These are phyloP conservation scores for Nasonia vitripennis DNA, from an alignment of 1,140 invertebrate genomes.

Conservation along the genomic window DNA sequence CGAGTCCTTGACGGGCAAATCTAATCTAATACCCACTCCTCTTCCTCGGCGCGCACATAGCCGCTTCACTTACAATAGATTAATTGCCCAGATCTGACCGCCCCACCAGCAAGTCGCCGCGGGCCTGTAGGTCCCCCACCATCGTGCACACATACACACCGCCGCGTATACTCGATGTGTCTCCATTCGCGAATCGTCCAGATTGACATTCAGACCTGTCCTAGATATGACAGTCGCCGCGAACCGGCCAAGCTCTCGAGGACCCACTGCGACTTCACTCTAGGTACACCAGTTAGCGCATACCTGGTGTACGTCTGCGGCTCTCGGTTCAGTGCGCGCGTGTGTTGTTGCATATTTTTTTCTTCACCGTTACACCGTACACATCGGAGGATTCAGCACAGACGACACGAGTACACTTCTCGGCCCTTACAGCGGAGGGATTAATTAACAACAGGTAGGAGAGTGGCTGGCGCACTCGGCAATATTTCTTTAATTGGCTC, in stretches of 20 bases:
- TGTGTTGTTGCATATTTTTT: too few relatives aligned
- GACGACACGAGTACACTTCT: too few relatives aligned
- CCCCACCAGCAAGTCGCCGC: neutral
- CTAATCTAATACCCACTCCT: constrained; percentile 18
- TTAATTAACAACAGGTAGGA: too few relatives aligned
- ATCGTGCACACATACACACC: too few relatives aligned
- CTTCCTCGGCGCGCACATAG: neutral
- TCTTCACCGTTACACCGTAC: too few relatives aligned
- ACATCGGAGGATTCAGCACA: too few relatives aligned
- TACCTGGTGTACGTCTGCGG: neutral
- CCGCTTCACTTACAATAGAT: constrained; percentile 59
- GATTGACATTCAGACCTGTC: constrained; percentile 64
- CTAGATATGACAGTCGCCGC: constrained; percentile 61
- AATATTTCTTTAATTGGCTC: too few relatives aligned
- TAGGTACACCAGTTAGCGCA: too few relatives aligned
- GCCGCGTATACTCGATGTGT: neutral
- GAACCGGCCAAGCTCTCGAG: constrained; percentile 52
- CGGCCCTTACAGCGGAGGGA: too few relatives aligned
- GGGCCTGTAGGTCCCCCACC: too few relatives aligned
- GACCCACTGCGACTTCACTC: neutral
- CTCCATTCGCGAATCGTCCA: constrained; percentile 53
- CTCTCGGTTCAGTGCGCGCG: too few relatives aligned
- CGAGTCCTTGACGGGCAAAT: constrained; percentile 40
- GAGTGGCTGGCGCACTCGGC: too few relatives aligned
- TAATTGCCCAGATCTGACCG: constrained; percentile 56